Evolutionary conservation across 2,113 vertebrate genomes (phyloP).

Genomic region (Agapornis roseicollis): DNA sequence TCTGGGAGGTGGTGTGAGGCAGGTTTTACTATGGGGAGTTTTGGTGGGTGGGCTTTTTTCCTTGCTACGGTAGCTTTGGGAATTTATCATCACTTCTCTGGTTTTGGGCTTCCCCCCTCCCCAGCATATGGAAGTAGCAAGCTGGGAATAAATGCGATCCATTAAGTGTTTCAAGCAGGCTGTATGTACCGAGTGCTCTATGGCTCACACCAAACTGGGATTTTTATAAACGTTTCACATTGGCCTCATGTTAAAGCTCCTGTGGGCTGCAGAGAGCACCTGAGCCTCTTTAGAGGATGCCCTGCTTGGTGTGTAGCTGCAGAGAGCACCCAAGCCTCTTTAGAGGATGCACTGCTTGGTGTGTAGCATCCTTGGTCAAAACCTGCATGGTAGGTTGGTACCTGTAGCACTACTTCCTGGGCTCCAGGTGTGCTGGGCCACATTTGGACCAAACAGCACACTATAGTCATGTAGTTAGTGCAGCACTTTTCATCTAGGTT

Average conservation of each 20-base stretch:
- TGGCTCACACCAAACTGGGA: not conserved
- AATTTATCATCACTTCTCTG: conserved; percentile 1
- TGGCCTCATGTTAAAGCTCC: not conserved
- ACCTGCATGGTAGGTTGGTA: no score
- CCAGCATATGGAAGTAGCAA: not conserved
- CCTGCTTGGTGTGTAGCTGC: not conserved
- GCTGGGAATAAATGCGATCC: not conserved
- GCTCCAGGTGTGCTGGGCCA: not conserved
- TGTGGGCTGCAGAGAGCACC: not conserved
- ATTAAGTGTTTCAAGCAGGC: conserved; percentile 29
- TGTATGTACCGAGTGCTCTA: fast-evolving
- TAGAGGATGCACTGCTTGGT: no score
- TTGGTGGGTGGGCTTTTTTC: not conserved
- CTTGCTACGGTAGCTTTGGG: not conserved
- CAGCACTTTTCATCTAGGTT: fast-evolving
- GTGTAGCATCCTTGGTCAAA: no score
- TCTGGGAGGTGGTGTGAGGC: not conserved
- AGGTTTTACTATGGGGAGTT: not conserved
- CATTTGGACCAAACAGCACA: not conserved
- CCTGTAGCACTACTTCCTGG: fast-evolving
- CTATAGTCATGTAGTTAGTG: fast-evolving
- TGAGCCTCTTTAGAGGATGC: not conserved
- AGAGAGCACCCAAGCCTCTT: no score
- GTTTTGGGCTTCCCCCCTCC: not conserved
- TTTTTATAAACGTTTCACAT: not conserved